Conservation (phyloP, 2,113 vertebrate species). For the Anser cygnoides region DNA sequence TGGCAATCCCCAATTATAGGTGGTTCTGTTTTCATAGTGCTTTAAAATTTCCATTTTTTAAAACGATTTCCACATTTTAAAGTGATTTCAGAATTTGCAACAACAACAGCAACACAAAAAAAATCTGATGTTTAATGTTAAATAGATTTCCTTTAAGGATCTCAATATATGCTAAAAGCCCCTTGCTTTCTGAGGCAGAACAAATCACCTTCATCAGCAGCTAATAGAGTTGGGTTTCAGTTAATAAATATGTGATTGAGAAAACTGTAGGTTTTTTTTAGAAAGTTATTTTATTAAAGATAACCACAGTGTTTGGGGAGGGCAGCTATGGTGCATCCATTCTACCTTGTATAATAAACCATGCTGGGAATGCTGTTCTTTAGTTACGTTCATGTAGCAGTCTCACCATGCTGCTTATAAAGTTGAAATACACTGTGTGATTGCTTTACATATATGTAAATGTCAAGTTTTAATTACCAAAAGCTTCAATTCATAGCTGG, state of each 20-base stretch:
- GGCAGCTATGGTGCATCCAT: background rate
- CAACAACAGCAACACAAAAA: background rate
- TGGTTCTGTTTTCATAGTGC: background rate
- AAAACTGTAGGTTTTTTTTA: too few species aligned
- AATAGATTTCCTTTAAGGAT: background rate
- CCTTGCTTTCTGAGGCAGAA: background rate
- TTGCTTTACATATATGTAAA: background rate
- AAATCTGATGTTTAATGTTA: background rate
- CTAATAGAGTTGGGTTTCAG: background rate
- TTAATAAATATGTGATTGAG: background rate
- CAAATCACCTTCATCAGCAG: background rate
- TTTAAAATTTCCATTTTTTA: background rate
- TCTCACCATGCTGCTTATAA: background rate
- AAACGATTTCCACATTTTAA: background rate
- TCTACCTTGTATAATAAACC: background rate
- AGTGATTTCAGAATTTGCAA: background rate
- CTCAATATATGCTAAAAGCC: background rate
- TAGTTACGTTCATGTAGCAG: background rate
- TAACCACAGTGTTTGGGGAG: background rate
- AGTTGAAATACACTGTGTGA: background rate
- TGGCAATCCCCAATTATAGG: background rate
- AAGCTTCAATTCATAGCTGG: background rate
- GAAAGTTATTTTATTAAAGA: background rate
- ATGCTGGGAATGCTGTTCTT: background rate
- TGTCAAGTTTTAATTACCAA: background rate